Conservation (phyloP, 2,113 vertebrate species). For the Heterotis niloticus region DNA sequence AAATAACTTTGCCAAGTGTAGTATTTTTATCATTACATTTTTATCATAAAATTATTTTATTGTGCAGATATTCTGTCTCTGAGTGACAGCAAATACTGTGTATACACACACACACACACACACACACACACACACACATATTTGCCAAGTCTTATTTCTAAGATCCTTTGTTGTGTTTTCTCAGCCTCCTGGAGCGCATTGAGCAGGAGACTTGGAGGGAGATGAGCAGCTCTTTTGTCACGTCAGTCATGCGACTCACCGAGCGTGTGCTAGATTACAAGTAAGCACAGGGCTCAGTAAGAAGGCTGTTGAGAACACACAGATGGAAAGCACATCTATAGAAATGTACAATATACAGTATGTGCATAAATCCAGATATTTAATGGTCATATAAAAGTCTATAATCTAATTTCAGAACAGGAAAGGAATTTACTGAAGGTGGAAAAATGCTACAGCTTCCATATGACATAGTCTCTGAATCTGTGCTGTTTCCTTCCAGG, state of each 20-base stretch:
- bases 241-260: constrained; percentile 93
- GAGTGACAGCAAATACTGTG: neutral
- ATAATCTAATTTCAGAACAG: neutral
- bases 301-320: neutral
- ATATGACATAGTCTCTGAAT: neutral
- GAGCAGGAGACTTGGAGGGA: constrained; percentile 98
- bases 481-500: constrained; percentile 53
- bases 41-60: no score
- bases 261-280: constrained; percentile 95
- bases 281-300: constrained; percentile 47
- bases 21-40: no score
- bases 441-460: neutral
- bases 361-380: no score
- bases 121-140: no score
- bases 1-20: no score
- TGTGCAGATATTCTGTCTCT: neutral
- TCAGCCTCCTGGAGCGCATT: constrained; percentile 91
- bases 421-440: neutral
- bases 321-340: neutral
- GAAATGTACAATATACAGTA: no score
- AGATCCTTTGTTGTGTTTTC: neutral
- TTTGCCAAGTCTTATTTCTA: neutral
- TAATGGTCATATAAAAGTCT: neutral
- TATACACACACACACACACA: no score
- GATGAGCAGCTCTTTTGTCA: constrained; percentile 91